These are phyloP conservation scores for Pteropus alecto DNA, from an alignment of 2,113 vertebrate species.

Conservation along the genomic window DNA sequence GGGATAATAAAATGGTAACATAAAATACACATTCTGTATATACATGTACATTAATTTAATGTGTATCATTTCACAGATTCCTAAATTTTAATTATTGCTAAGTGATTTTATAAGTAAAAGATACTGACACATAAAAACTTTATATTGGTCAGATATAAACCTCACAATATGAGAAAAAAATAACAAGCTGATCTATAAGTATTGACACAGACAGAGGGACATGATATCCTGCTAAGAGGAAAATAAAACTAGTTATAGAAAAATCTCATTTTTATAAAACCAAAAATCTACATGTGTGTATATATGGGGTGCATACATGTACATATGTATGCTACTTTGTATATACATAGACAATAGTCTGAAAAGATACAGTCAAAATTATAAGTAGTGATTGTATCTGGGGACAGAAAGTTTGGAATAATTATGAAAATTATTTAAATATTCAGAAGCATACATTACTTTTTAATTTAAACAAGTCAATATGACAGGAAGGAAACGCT, in stretches of 20 bases:
- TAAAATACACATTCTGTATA: background rate
- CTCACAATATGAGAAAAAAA: background rate
- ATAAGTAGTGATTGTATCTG: background rate
- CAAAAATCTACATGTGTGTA: background rate
- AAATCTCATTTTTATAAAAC: background rate
- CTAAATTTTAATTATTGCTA: background rate
- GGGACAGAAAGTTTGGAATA: background rate
- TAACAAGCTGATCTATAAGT: background rate
- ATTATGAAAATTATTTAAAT: slow-evolving; percentile 5
- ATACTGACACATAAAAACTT: background rate
- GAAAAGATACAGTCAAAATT: background rate
- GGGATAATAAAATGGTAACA: background rate
- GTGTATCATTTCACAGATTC: background rate
- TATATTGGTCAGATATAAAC: background rate
- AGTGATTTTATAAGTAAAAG: slow-evolving; percentile 14
- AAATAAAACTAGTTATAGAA: slow-evolving; percentile 27
- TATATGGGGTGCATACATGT: background rate
- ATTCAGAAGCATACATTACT: background rate
- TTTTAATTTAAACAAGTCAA: background rate
- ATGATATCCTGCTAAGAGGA: background rate
- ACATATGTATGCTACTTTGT: background rate
- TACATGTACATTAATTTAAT: background rate
- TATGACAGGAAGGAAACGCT: background rate
- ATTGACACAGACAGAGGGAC: background rate
- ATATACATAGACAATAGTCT: background rate